Evolutionary conservation across 2,888 invertebrate genomes (phyloP).

Genomic region (Tachina grossa): DNA sequence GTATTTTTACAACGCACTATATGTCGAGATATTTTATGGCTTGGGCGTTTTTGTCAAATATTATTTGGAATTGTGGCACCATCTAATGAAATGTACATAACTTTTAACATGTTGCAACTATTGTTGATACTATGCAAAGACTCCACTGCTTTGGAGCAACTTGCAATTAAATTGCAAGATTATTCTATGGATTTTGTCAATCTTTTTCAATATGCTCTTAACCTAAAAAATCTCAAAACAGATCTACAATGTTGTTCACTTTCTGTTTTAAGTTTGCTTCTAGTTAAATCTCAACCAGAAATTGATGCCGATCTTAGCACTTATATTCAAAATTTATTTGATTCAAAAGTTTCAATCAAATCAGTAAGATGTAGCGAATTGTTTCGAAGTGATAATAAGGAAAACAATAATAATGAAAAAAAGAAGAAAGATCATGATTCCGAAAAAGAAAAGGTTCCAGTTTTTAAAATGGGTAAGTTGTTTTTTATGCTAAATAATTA

Average conservation of each 20-base stretch:
- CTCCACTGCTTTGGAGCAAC: conserved; percentile 72
- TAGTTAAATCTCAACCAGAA: conserved; percentile 75
- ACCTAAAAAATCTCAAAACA: conserved; percentile 60
- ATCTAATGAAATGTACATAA: conserved; percentile 15
- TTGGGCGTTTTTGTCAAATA: conserved; percentile 72
- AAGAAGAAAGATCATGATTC: neutral
- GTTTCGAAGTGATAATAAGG: conserved; percentile 38
- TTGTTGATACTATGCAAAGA: conserved; percentile 78
- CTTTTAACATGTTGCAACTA: conserved; percentile 74
- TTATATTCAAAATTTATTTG: conserved; percentile 39
- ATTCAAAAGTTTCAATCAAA: conserved; percentile 61
- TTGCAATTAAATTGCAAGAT: conserved; percentile 74
- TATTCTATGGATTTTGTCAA: conserved; percentile 72
- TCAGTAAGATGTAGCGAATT: conserved; percentile 9
- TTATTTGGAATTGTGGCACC: conserved; percentile 54
- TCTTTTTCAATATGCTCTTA: conserved; percentile 74
- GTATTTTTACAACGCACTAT: conserved; percentile 76
- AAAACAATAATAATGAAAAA: conserved; percentile 20
- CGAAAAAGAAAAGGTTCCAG: neutral
- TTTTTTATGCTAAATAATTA: neutral
- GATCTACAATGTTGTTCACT: conserved; percentile 75
- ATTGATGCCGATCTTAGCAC: conserved; percentile 9
- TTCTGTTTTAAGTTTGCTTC: conserved; percentile 73
- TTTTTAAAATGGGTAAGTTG: conserved; percentile 21
- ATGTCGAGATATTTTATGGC: conserved; percentile 77